Conservation (phyloP, 2,888 invertebrate species). For the Cenopis cana region DNA sequence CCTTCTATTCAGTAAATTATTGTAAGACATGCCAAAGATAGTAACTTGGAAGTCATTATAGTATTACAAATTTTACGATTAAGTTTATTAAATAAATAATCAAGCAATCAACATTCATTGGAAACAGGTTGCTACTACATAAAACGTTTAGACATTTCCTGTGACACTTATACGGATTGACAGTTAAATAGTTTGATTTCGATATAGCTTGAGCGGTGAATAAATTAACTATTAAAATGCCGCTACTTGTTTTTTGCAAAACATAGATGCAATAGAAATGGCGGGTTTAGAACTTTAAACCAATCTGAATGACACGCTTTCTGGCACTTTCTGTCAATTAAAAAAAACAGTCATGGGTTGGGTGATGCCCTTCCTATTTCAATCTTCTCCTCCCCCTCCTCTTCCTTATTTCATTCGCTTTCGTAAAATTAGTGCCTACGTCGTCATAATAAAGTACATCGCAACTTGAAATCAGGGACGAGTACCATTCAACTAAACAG, state of each 20-base stretch:
- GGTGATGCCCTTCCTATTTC: too few relatives aligned
- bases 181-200: conserved; percentile 9
- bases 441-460: background rate
- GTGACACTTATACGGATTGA: conserved; percentile 2
- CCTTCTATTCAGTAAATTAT: too few relatives aligned
- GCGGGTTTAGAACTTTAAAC: too few relatives aligned
- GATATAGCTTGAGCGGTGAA: background rate
- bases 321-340: too few relatives aligned
- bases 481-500: background rate
- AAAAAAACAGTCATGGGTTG: too few relatives aligned
- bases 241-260: background rate
- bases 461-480: background rate
- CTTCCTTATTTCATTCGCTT: too few relatives aligned
- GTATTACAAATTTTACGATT: conserved; percentile 1
- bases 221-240: background rate
- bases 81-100: conserved; percentile 12
- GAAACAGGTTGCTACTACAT: background rate
- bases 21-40: background rate
- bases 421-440: too few relatives aligned
- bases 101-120: conserved; percentile 16
- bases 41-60: background rate
- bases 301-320: too few relatives aligned
- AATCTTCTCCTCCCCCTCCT: too few relatives aligned
- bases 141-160: conserved; percentile 14
- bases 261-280: background rate